These are phyloP conservation scores for Andrena minutula DNA, from an alignment of 2,888 invertebrate genomes.

Conservation along the genomic window DNA sequence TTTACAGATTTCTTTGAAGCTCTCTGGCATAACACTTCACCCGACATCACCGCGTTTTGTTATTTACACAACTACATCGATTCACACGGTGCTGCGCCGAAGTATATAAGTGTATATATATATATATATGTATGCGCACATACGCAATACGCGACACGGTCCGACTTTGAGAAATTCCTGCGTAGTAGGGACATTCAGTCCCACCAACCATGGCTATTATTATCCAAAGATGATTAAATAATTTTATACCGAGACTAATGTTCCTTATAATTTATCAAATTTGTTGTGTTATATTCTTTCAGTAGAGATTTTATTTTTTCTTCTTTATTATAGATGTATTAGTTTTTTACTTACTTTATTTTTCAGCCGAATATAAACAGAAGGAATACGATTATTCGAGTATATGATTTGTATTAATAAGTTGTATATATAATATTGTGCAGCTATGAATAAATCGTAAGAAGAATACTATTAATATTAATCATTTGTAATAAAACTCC, in stretches of 20 bases:
- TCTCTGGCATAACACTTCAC: constrained; percentile 35
- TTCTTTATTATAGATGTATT: no score
- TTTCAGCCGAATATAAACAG: no score
- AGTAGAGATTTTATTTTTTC: no score
- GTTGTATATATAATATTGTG: no score
- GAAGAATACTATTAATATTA: not conserved
- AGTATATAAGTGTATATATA: not conserved
- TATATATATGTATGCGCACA: not conserved
- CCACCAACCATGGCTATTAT: constrained; percentile 24
- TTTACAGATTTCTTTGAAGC: constrained; percentile 26
- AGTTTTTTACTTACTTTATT: no score
- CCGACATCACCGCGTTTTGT: constrained; percentile 51
- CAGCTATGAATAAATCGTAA: not conserved
- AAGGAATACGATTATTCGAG: no score
- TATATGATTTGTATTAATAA: no score
- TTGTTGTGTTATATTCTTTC: no score
- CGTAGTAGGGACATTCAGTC: constrained; percentile 24
- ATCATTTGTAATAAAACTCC: not conserved
- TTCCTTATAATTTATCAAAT: no score
- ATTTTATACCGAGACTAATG: not conserved
- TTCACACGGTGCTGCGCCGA: constrained; percentile 25
- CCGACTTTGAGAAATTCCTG: constrained; percentile 30
- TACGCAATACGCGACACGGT: not conserved
- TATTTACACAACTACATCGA: constrained; percentile 60
- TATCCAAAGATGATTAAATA: constrained; percentile 1